These are phyloP conservation scores for Chauna torquata DNA, from an alignment of 2,113 vertebrate genomes.

Conservation along the genomic window DNA sequence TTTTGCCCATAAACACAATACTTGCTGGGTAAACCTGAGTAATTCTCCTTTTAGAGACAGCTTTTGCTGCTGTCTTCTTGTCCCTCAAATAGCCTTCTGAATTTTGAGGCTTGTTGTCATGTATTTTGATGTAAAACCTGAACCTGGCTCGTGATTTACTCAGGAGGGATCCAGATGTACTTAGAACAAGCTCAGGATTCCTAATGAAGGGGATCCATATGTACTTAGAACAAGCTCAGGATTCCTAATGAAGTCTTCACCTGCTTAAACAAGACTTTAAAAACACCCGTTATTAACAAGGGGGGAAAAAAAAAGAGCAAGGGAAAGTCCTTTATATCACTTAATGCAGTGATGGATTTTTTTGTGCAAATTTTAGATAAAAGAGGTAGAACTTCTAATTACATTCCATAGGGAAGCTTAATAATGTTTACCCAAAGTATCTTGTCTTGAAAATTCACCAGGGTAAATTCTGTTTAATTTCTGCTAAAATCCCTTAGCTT, in stretches of 20 bases:
- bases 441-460: not conserved
- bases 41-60: not conserved
- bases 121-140: not conserved
- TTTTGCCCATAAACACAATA: conserved; percentile 10
- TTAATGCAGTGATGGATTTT: not conserved
- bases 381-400: conserved; percentile 25
- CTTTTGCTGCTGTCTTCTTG: not conserved
- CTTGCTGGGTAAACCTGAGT: not conserved
- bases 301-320: not conserved
- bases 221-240: not conserved
- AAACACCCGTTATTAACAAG: not conserved
- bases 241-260: not conserved
- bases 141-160: not conserved
- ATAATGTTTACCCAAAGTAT: conserved; percentile 40
- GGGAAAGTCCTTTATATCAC: not conserved
- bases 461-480: conserved; percentile 16
- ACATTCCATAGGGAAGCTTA: conserved; percentile 13
- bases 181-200: not conserved
- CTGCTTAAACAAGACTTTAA: not conserved
- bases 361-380: not conserved
- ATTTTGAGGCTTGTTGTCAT: not conserved
- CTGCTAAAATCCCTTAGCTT: not conserved
- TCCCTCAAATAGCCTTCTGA: not conserved
- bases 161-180: not conserved
- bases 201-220: not conserved